Percentiles rank a stretch among this genome's conserved stretches.
These are phyloP conservation scores for Thaumatotibia leucotreta DNA, from an alignment of 1,140 invertebrate genomes.

Conservation along the genomic window DNA sequence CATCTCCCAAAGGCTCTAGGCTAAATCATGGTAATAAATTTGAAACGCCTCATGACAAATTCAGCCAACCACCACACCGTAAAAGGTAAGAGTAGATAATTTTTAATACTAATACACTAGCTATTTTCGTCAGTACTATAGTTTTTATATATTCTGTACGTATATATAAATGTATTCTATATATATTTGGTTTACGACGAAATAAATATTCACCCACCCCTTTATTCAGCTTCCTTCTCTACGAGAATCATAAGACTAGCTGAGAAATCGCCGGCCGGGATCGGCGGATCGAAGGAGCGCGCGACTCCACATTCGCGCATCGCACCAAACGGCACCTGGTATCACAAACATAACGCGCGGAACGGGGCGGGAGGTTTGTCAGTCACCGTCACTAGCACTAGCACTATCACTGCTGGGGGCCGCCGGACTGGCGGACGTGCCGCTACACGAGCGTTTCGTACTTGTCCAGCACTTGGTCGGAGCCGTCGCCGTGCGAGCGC, in stretches of 20 bases:
- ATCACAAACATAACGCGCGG: slow-evolving; percentile 43
- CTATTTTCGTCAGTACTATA: slow-evolving; percentile 29
- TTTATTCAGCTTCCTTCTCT: slow-evolving; percentile 7
- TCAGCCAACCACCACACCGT: not conserved
- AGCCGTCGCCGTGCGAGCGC: slow-evolving; percentile 61
- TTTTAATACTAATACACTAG: slow-evolving; percentile 39
- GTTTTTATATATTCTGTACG: slow-evolving; percentile 22
- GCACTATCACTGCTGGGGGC: not conserved
- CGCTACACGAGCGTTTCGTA: slow-evolving; percentile 73
- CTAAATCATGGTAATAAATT: not conserved
- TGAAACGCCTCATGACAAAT: not conserved
- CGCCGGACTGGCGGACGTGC: not conserved
- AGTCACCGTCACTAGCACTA: too few species aligned
- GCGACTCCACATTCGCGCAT: slow-evolving; percentile 30
- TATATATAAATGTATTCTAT: slow-evolving; percentile 16
- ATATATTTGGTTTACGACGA: slow-evolving; percentile 48
- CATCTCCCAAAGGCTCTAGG: not conserved
- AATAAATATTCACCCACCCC: slow-evolving; percentile 29
- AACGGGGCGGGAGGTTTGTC: slow-evolving; percentile 21
- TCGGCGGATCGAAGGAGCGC: too few species aligned
- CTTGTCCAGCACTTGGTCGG: slow-evolving; percentile 68
- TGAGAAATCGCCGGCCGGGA: slow-evolving; percentile 25
- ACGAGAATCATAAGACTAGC: slow-evolving; percentile 37
- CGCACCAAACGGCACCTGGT: slow-evolving; percentile 29
- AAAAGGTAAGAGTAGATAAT: slow-evolving; percentile 8